Base-by-base conservation (phyloP, 2,888 invertebrate species). In the Volucella zonaria region DNA sequence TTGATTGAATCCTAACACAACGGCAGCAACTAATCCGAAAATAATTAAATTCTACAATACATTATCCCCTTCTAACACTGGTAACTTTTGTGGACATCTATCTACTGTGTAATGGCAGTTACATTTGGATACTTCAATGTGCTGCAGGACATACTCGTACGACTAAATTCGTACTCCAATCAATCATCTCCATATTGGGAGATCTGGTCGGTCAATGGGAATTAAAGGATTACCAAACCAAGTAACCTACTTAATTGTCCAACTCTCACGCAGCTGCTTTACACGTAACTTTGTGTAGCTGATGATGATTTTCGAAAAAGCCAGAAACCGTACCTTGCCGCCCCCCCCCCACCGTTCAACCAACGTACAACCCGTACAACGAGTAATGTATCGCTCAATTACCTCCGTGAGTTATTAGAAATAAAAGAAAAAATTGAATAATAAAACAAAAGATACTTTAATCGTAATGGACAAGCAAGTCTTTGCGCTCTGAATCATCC, bases 361-460 rank as follows among this genome's bases (percentile, higher is more conserved):
- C n/a, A n/a, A n/a, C n/a, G n/a, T n/a, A n/a, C n/a, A n/a, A n/a
- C n/a, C n/a, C n/a, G n/a, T n/a, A n/a, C 3, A 3, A 23, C 54
- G 66, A 23, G 59, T 75, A 66, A 67, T 79, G 75, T 76, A 79
- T 67, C 83, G 62, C 70, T 79, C 79, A 79, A 83, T 83, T 83
- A 83, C 79, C 79, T 45, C 56, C 67, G 11, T 31, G 18, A 67
- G 79, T 51, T 79, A 75, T 79, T 79, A 79, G 61, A 45, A 51
- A 70, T 51, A 75, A 75, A 76, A 76, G 75, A 67, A 43, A 51
- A n/a, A 38, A 51, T 49, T 42, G 14, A n/a, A n/a, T 43, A 51
- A 70, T 51, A 75, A 75, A 76, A 76, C 75, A 67, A 43, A 51
- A n/a, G 18, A 51, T 61, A 45, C 8, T 18, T 49, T 66, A 31